Base-by-base conservation (phyloP, 2,797 vertebrate species). In the Trematomus bernacchii region DNA sequence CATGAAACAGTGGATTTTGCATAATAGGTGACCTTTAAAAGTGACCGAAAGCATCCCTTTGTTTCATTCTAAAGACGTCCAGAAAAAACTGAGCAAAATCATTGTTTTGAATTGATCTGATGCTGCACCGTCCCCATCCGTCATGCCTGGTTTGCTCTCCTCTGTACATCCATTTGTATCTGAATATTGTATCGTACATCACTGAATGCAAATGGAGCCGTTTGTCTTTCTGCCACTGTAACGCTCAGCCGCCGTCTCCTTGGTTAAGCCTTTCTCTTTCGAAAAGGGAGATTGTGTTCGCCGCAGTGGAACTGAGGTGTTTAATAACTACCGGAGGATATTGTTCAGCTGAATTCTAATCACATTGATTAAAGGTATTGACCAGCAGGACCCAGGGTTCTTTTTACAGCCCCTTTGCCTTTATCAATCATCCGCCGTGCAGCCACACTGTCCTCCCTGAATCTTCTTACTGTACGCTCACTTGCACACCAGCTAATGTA, bases 281-380 rank as follows among this genome's bases (percentile, higher is more conserved):
- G 9, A 33, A 10, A 51, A 53, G 51, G 62, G 33, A 37, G 33
- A 58, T 63, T 61, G 78, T 48, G 70, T 48, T 62, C 67, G 63
- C 60, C 42, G 44, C 18, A 14, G 70, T 60, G 65, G 73, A 79
- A 58, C 72, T 43, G 77, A 82, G 81, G 89, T 83, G 71, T 91
- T 91, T 89, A 91, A 89, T 90, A 93, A 90, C 79, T 77, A 84
- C 85, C 12, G 10, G 66, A 76, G 84, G 86, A 90, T 88, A 87
- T 86, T 86, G 85, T 92, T 87, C 77, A 71, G 79, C 80, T 82
- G 84, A 92, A 91, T 93, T 93, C 87, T 92, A 91, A 92, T 93
- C 85, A 88, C 83, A 93, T 92, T 92, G 90, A 93, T 93, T 92
- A 79, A 87, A 84, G 60, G 68, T 88, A 93, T 93, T 92, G 93